Base-by-base conservation (phyloP, 2,113 vertebrate species). In the Gopherus evgoodei region DNA sequence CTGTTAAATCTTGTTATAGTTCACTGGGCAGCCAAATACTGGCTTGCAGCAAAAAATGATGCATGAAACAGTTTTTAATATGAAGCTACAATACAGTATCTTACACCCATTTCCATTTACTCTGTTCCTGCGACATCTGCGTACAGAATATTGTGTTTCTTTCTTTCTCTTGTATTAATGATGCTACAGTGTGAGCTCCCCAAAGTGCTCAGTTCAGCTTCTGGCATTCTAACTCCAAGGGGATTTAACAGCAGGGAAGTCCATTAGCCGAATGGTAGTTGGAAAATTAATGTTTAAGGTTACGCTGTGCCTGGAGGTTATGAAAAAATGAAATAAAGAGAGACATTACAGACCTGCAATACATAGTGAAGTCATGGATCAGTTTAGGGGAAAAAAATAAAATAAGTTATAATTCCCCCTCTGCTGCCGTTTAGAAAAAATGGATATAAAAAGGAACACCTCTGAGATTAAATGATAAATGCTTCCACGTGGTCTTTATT, bases 1-100 rank as follows among this genome's bases (percentile, higher is more conserved):
- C 94, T 97, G 82, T 95, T 96, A 95, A 98, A 97, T 93, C 95
- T 97, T 90, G 95, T 94, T 95, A 92, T 13, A 84, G 86, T 93
- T 93, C 85, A 59, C 82, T 83, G 94, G 89, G 75, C 95, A 96
- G 91, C 21, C 42, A 97, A 95, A 97, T 21, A 56, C 88, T 84
- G 44, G 80, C 90, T 84, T 3, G 8, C 59, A 96, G 83, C 25
- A 72, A 38, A 25, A 35, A 49, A 27, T 0, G 2, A 25, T 29
- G 17, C 50, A 31, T 2, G 3, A 85, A 81, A 42, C 17, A 21
- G 87, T 84, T 81, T 62, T 95, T 50, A 47, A 47, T 65, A 57
- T 53, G 17, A 27, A 1, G 27, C 16, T 42, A 49, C 16, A 17
- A 84, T 6, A 52, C 47, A 72, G 27, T 3, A 4, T 88, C 59